A percentile compares a stretch with the other conserved stretches of the same genome.
phyloP scores from a whole-genome alignment of 2,888 invertebrate genomes.

The Aporophyla lueneburgensis region DNA sequence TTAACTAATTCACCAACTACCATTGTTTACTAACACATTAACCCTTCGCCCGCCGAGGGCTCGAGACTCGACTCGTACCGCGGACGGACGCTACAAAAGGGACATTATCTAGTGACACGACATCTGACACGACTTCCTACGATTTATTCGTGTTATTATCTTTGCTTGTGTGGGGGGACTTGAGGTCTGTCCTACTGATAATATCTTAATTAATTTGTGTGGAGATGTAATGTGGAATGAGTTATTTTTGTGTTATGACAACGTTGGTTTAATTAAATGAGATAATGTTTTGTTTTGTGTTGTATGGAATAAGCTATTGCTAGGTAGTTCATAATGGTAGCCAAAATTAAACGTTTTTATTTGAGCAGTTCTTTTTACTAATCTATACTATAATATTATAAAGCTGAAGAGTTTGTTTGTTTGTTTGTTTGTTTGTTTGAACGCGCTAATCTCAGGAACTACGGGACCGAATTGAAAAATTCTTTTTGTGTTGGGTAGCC shows the following conservation, averaged over 20 bases:
- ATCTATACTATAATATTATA: too few relatives aligned
- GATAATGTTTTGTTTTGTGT: conserved; percentile 12
- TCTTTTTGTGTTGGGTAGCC: too few relatives aligned
- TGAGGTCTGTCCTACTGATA: conserved; percentile 55
- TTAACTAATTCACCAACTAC: conserved; percentile 32
- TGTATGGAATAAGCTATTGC: neutral
- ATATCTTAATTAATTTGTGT: conserved; percentile 61
- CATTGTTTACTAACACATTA: conserved; percentile 62
- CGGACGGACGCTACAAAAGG: conserved; percentile 61
- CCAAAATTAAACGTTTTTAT: neutral
- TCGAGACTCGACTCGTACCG: conserved; percentile 8
- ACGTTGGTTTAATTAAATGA: neutral
- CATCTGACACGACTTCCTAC: conserved; percentile 46
- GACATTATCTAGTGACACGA: conserved; percentile 65
- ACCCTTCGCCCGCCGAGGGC: conserved; percentile 60
- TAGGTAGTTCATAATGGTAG: neutral
- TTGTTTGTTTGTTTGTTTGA: too few relatives aligned
- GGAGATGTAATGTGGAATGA: conserved; percentile 30
- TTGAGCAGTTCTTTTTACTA: neutral
- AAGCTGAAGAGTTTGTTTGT: neutral
- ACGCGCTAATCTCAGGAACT: too few relatives aligned
- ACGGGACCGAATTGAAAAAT: too few relatives aligned
- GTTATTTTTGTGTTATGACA: conserved; percentile 40
- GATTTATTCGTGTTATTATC: conserved; percentile 71
- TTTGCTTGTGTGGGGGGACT: conserved; percentile 42